These are phyloP conservation scores for Erebia epiphron DNA, from an alignment of 2,888 invertebrate species.

Conservation along the genomic window DNA sequence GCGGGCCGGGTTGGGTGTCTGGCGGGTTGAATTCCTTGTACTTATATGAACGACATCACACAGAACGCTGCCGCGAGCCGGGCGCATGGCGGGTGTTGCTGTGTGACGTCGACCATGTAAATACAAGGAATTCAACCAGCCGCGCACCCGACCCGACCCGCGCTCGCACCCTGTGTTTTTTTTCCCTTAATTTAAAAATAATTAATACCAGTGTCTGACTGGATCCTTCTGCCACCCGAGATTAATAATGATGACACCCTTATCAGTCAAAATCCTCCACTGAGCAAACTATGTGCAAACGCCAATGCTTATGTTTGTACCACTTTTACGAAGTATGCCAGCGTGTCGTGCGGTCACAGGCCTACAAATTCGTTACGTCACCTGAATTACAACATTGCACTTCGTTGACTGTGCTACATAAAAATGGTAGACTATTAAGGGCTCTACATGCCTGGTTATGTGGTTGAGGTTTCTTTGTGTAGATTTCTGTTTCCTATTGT, in stretches of 20 bases:
- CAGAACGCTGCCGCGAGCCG: too few species aligned
- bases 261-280: too few species aligned
- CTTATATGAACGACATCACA: too few species aligned
- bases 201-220: background rate
- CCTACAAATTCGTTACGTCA: slow-evolving; percentile 59
- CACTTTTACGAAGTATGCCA: slow-evolving; percentile 57
- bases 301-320: slow-evolving; percentile 42
- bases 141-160: too few species aligned
- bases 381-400: slow-evolving; percentile 55
- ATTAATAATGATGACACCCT: slow-evolving; percentile 1
- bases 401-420: slow-evolving; percentile 36
- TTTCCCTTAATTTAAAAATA: too few species aligned
- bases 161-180: too few species aligned
- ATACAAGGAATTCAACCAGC: too few species aligned
- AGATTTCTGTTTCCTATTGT: slow-evolving; percentile 46
- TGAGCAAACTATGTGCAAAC: slow-evolving; percentile 19
- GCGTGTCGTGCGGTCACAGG: slow-evolving; percentile 50
- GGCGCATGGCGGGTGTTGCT: too few species aligned
- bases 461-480: slow-evolving; percentile 32
- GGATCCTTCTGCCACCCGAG: background rate
- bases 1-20: too few species aligned
- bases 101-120: too few species aligned
- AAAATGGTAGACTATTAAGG: slow-evolving; percentile 35
- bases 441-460: slow-evolving; percentile 17
- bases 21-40: too few species aligned